These are phyloP conservation scores for Empis stercorea DNA, from an alignment of 2,888 invertebrate genomes.

Conservation along the genomic window DNA sequence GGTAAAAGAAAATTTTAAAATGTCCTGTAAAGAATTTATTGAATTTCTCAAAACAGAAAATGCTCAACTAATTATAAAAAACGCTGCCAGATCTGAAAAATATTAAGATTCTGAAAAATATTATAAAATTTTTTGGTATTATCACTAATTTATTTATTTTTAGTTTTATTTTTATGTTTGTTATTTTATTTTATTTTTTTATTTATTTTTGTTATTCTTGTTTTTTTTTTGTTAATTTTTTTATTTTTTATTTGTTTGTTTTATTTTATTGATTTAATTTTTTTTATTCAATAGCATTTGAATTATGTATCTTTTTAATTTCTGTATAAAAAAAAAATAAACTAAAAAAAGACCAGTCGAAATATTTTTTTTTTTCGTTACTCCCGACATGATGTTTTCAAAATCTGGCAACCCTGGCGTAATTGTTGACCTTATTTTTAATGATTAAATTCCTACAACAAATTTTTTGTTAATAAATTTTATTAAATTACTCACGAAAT, in stretches of 20 bases:
- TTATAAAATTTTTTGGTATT: not conserved
- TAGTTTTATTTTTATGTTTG: not conserved
- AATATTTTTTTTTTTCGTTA: not conserved
- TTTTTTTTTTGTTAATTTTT: not conserved
- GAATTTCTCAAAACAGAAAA: not conserved
- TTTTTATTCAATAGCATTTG: not conserved
- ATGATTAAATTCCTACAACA: too few species aligned
- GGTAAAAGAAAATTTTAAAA: constrained; percentile 1
- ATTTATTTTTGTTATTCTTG: not conserved
- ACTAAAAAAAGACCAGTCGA: too few species aligned
- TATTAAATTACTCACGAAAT: too few species aligned
- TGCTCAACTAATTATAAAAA: not conserved
- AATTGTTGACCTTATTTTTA: too few species aligned
- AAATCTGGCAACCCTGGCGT: not conserved
- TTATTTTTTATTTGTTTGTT: not conserved
- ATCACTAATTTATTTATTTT: not conserved
- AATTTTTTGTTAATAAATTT: too few species aligned
- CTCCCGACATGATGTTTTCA: not conserved
- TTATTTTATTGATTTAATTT: not conserved
- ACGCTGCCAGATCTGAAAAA: not conserved
- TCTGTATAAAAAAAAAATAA: not conserved
- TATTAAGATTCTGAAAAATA: not conserved
- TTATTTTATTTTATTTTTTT: not conserved
- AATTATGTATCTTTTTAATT: not conserved
- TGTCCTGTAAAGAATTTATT: not conserved